Evolutionary conservation across 2,888 invertebrate genomes (phyloP).

Genomic region (Crossocerus cetratus): DNA sequence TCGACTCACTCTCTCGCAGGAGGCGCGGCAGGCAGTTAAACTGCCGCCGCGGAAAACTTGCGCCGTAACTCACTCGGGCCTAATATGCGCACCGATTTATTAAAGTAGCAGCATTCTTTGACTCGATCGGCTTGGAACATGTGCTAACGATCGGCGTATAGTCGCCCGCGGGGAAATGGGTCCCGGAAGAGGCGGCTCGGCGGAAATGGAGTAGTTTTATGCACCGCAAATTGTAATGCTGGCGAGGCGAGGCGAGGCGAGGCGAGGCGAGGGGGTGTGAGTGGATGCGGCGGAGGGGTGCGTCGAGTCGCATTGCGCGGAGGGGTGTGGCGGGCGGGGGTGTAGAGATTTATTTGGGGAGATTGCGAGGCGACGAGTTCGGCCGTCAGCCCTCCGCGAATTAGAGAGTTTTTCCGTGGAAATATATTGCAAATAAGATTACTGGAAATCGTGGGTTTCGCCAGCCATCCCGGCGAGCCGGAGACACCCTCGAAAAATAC

Average conservation of each 20-base stretch:
- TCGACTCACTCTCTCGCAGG: constrained; percentile 39
- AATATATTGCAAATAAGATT: constrained; percentile 75
- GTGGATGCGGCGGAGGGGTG: not conserved
- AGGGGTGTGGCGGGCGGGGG: not conserved
- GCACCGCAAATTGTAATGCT: no score
- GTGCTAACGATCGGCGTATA: not conserved
- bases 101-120: constrained; percentile 42
- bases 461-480: constrained; percentile 26
- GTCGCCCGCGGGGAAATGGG: no score
- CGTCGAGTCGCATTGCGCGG: no score
- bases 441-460: constrained; percentile 61
- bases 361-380: constrained; percentile 19
- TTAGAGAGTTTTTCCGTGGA: constrained; percentile 38
- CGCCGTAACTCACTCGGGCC: constrained; percentile 64
- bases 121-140: constrained; percentile 8
- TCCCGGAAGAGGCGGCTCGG: no score
- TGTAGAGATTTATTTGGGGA: constrained; percentile 23
- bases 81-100: constrained; percentile 33
- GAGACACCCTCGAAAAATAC: constrained; percentile 65
- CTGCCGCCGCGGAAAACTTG: constrained; percentile 68
- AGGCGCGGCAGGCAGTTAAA: constrained; percentile 54
- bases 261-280: not conserved
- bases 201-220: no score
- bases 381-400: constrained; percentile 25
- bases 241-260: no score